Evolutionary conservation across 2,797 vertebrate species (phyloP).

Genomic region (Spheniscus humboldti): DNA sequence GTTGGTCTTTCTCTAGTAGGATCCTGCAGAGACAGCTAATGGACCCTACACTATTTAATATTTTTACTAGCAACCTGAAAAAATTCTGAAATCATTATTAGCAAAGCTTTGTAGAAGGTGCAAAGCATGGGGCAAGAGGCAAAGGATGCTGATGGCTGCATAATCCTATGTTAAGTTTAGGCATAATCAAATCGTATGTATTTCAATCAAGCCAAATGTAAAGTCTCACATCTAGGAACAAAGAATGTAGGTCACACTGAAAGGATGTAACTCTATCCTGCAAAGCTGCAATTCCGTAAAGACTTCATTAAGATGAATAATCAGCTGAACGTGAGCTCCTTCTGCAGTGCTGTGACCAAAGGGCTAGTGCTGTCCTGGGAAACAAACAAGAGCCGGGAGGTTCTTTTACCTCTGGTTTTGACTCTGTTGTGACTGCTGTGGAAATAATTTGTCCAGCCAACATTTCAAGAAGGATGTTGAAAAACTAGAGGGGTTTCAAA

Average conservation of each 20-base stretch:
- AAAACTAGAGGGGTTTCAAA: constrained; percentile 41
- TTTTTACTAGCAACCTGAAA: not conserved
- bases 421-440: constrained; percentile 30
- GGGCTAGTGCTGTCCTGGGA: constrained; percentile 33
- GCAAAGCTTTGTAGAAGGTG: not conserved
- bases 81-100: not conserved
- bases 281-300: constrained; percentile 63
- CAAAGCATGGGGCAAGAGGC: not conserved
- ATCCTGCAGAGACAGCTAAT: not conserved
- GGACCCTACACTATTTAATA: not conserved
- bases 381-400: not conserved
- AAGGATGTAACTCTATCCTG: constrained; percentile 56
- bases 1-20: not conserved
- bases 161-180: not conserved
- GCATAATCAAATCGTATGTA: not conserved
- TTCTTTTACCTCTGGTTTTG: constrained; percentile 31
- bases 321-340: constrained; percentile 54
- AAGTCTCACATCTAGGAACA: constrained; percentile 53
- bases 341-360: constrained; percentile 40
- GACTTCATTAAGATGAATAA: constrained; percentile 65
- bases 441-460: constrained; percentile 47
- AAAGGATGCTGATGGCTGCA: not conserved
- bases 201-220: constrained; percentile 38
- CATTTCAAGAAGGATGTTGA: constrained; percentile 33
- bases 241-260: constrained; percentile 58